These are phyloP conservation scores for Diaphora mendica DNA, from an alignment of 2,888 invertebrate genomes.

Conservation along the genomic window DNA sequence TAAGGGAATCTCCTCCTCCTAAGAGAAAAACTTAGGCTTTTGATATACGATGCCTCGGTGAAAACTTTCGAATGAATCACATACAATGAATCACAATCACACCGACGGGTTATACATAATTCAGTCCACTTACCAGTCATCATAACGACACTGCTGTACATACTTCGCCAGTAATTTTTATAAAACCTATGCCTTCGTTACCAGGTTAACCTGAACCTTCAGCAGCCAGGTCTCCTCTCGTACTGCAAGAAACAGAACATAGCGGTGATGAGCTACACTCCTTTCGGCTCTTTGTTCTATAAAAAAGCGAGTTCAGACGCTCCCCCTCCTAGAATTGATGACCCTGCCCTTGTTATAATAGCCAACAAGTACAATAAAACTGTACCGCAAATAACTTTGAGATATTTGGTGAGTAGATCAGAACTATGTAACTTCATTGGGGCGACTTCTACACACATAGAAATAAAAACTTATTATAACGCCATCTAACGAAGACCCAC, in stretches of 20 bases:
- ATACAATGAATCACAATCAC: too few relatives aligned
- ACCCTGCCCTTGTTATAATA: conserved; percentile 83
- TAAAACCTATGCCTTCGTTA: conserved; percentile 5
- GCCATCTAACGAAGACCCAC: too few relatives aligned
- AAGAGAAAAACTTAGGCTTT: too few relatives aligned
- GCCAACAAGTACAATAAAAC: conserved; percentile 88
- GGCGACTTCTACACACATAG: too few relatives aligned
- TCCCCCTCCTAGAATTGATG: conserved; percentile 84
- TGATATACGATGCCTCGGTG: too few relatives aligned
- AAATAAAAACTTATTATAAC: too few relatives aligned
- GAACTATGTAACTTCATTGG: background rate
- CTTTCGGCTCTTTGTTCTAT: conserved; percentile 87
- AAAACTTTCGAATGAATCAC: too few relatives aligned
- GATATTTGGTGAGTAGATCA: conserved; percentile 86
- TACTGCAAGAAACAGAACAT: conserved; percentile 89
- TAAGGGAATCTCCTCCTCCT: too few relatives aligned
- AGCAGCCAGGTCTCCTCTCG: conserved; percentile 89
- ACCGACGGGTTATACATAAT: too few relatives aligned
- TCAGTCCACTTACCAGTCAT: too few relatives aligned
- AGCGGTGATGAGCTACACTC: conserved; percentile 90
- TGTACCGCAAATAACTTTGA: conserved; percentile 87
- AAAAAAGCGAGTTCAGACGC: conserved; percentile 79
- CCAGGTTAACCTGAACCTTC: conserved; percentile 88
- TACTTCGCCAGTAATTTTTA: too few relatives aligned
- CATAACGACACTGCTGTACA: too few relatives aligned